Evolutionary conservation across 2,888 invertebrate species (phyloP).

Genomic region (Clusia tigrina): DNA sequence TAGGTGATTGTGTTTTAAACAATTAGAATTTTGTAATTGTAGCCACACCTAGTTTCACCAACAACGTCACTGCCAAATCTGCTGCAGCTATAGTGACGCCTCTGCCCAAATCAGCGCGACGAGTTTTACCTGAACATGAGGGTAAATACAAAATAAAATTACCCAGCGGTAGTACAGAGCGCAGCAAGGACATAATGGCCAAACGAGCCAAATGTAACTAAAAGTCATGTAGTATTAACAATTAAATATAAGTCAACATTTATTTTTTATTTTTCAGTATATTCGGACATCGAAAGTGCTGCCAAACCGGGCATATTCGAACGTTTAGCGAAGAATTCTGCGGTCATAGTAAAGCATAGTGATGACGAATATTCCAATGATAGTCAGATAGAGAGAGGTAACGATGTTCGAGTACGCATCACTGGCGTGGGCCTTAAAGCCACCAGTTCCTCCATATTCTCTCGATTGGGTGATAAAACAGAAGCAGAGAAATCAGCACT

Average conservation of each 20-base stretch:
- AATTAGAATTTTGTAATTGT: not conserved
- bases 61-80: slow-evolving; percentile 7
- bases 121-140: slow-evolving; percentile 67
- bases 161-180: slow-evolving; percentile 66
- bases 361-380: slow-evolving; percentile 43
- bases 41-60: slow-evolving; percentile 18
- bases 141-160: slow-evolving; percentile 68
- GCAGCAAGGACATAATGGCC: slow-evolving; percentile 65
- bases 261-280: slow-evolving; percentile 44
- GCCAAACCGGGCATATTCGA: slow-evolving; percentile 55
- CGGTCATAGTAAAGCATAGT: slow-evolving; percentile 20
- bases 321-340: slow-evolving; percentile 47
- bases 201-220: slow-evolving; percentile 55
- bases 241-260: slow-evolving; percentile 1
- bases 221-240: not conserved
- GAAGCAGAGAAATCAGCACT: slow-evolving; percentile 31
- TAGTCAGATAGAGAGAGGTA: slow-evolving; percentile 35
- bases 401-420: slow-evolving; percentile 47
- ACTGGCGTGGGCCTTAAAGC: slow-evolving; percentile 41
- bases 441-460: slow-evolving; percentile 57
- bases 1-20: slow-evolving; percentile 4
- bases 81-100: slow-evolving; percentile 38
- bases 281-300: slow-evolving; percentile 55
- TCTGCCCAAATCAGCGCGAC: slow-evolving; percentile 54
- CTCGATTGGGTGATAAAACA: slow-evolving; percentile 56